phyloP scores from a whole-genome alignment of 2,797 vertebrate species.

The Momotus momota region DNA sequence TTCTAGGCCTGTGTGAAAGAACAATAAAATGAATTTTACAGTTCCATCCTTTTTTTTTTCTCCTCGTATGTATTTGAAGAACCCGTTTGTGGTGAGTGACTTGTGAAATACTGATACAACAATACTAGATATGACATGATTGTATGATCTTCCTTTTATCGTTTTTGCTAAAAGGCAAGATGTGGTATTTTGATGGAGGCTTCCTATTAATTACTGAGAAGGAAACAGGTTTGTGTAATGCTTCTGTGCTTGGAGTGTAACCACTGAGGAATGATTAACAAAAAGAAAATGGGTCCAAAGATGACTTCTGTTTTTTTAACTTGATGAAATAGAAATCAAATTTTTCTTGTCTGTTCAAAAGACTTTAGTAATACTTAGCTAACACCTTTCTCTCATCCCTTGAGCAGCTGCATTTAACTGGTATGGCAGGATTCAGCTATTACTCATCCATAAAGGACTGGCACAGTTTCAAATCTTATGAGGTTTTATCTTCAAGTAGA shows the following conservation, averaged over 20 bases:
- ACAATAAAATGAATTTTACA: not conserved
- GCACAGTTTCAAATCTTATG: not conserved
- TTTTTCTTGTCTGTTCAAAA: constrained; percentile 20
- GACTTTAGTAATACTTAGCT: not conserved
- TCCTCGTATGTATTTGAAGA: not conserved
- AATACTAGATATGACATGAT: not conserved
- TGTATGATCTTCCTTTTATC: not conserved
- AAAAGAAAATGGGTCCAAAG: not conserved
- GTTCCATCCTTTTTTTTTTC: not conserved
- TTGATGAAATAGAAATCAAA: not conserved
- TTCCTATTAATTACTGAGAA: not conserved
- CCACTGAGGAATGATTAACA: not conserved
- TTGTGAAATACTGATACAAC: not conserved
- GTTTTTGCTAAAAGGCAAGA: not conserved
- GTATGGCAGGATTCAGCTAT: not conserved
- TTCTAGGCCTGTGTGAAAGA: not conserved
- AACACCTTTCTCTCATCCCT: not conserved
- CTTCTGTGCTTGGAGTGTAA: not conserved
- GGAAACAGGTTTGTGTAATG: not conserved
- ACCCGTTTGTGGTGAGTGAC: not conserved
- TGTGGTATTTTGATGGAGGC: not conserved
- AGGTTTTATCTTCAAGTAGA: not conserved
- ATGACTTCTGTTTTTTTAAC: not conserved
- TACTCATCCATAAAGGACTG: not conserved
- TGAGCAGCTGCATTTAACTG: not conserved